A percentile compares a stretch with the other conserved stretches of the same genome.
Conservation (phyloP, 2,113 vertebrate species). For the Dipodomys merriami region DNA sequence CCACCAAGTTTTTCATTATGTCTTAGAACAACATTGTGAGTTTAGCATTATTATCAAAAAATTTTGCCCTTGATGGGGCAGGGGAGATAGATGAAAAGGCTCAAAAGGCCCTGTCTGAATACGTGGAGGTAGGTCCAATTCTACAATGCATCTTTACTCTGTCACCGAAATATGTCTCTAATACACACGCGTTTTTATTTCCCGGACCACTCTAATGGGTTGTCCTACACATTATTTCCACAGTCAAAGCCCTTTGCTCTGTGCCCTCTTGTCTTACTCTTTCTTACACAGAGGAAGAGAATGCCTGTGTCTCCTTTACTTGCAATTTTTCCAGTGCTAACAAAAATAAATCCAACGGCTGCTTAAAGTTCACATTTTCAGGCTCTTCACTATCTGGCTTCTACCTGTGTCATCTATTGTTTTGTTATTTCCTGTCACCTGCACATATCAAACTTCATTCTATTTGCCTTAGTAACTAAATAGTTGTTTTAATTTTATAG, state of each 20-base stretch:
- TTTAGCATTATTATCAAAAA: constrained; percentile 56
- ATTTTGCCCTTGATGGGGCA: background rate
- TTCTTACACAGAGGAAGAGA: background rate
- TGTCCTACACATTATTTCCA: background rate
- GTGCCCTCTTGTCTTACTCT: background rate
- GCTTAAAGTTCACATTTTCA: background rate
- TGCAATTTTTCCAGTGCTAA: background rate
- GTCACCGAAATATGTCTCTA: background rate
- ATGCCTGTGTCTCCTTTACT: background rate
- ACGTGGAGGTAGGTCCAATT: background rate
- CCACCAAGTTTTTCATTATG: constrained; percentile 26
- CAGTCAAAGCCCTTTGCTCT: background rate
- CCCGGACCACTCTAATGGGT: background rate
- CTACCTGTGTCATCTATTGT: background rate
- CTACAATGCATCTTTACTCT: constrained; percentile 12
- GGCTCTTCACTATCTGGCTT: background rate
- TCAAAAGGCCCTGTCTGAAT: constrained; percentile 17
- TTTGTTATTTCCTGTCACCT: background rate
- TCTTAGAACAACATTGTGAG: constrained; percentile 33
- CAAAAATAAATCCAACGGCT: background rate
- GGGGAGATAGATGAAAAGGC: background rate
- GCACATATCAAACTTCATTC: background rate
- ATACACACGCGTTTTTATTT: background rate
- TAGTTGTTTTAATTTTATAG: background rate
- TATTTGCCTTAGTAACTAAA: background rate